Conservation (phyloP, 2,797 vertebrate genomes). For the Echiichthys vipera region DNA sequence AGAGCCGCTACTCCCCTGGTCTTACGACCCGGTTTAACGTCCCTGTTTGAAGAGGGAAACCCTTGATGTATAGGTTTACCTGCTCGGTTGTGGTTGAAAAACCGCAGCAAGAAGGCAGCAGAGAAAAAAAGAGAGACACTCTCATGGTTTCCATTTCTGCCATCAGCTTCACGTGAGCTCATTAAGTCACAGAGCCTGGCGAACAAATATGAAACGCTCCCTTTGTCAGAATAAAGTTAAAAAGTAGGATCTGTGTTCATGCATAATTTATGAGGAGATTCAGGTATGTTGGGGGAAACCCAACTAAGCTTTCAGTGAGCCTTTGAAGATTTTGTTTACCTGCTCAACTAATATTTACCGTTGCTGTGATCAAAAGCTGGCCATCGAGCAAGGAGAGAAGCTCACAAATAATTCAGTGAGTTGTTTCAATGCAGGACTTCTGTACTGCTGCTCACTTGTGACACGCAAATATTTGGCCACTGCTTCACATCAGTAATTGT, state of each 20-base stretch:
- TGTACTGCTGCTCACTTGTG: constrained; percentile 48
- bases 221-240: constrained; percentile 70
- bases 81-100: constrained; percentile 67
- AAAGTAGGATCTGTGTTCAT: constrained; percentile 62
- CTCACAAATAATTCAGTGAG: constrained; percentile 71
- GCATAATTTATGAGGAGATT: constrained; percentile 78
- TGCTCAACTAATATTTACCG: constrained; percentile 78
- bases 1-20: constrained; percentile 66
- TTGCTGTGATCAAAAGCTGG: constrained; percentile 69
- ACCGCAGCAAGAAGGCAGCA: constrained; percentile 58
- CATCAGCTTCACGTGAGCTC: constrained; percentile 68
- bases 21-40: constrained; percentile 58
- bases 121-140: constrained; percentile 48
- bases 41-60: constrained; percentile 79
- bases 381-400: constrained; percentile 51
- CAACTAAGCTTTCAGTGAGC: constrained; percentile 73
- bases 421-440: constrained; percentile 41
- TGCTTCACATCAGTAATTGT: constrained; percentile 46
- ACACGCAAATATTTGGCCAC: constrained; percentile 12
- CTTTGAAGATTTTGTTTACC: constrained; percentile 80
- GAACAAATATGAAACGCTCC: constrained; percentile 72
- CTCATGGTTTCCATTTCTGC: constrained; percentile 66
- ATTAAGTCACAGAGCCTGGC: constrained; percentile 45
- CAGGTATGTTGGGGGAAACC: constrained; percentile 72
- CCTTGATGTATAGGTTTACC: constrained; percentile 84